Base-by-base conservation (phyloP, 2,797 vertebrate species). In the Thripadectes ignobilis region DNA sequence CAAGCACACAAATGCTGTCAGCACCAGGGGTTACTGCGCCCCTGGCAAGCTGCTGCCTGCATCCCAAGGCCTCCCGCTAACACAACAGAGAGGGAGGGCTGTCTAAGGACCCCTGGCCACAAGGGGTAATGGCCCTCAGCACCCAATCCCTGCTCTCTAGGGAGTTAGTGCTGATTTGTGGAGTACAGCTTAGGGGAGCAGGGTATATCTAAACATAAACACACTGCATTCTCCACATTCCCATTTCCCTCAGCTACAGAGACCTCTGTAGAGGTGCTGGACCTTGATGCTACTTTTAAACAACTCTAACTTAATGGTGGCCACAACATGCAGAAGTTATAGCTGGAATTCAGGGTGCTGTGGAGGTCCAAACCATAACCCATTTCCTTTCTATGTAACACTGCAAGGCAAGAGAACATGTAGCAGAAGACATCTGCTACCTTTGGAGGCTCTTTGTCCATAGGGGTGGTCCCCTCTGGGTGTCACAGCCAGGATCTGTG, bases 11-110 rank as follows among this genome's bases (percentile, higher is more conserved):
- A 26, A 68, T 0, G 0, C 32, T 1, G 3, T 75, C 68, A 79
- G 67, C 17, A 59, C 17, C 48, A 17, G 23, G 18, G 6, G 15
- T 41, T 85, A 32, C 34, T 59, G 34, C 23, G 19, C 18, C 0
- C 0, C 24, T 2, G 17, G 12, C 38, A 73, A 77, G 39, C 29
- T 0, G 0, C 66, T 18, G 57, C 46, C 59, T 11, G 21, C 2
- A 6, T 16, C 32, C 36, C 30, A 26, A 7, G 0, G 38, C 12
- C 46, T 43, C 13, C 54, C 0, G 0, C 49, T 34, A 59, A 57
- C 21, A 61, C 12, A 69, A 30, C 2, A 1, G 55, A 55, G 24
- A 61, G 32, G 21, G 10, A 21, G 2, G 21, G 12, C 19, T 48
- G 13, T 2, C 46, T 46, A 29, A 34, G 61, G 32, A 46, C 36